Evolutionary conservation across 2,888 invertebrate genomes (phyloP).

Genomic region (Tipula vernalis): DNA sequence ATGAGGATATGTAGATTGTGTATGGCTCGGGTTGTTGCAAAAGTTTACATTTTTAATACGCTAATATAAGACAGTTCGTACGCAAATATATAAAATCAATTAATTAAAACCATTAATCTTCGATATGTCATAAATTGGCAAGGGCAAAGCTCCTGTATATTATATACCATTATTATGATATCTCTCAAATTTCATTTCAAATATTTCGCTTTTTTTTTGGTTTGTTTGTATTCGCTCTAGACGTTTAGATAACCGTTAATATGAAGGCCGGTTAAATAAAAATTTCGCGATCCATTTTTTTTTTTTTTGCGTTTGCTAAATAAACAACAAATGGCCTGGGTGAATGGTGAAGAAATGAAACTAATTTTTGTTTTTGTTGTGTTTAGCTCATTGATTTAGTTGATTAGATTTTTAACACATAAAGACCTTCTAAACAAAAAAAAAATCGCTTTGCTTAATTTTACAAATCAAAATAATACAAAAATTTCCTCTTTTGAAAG

Average conservation of each 20-base stretch:
- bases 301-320: not conserved
- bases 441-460: not conserved
- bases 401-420: not conserved
- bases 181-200: not conserved
- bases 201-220: not conserved
- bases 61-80: not conserved
- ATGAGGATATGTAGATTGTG: not conserved
- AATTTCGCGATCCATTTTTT: not conserved
- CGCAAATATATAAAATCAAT: not conserved
- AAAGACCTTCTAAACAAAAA: not conserved
- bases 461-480: not conserved
- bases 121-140: not conserved
- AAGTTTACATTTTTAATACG: not conserved
- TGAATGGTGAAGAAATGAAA: not conserved
- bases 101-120: not conserved
- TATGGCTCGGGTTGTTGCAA: not conserved
- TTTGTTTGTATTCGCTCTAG: not conserved
- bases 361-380: not conserved
- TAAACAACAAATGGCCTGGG: not conserved
- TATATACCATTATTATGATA: not conserved
- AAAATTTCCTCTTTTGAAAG: not conserved
- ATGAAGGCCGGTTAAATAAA: not conserved
- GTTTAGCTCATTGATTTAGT: not conserved
- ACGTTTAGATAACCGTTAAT: not conserved
- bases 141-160: not conserved